These are phyloP conservation scores for Nannobrachium achirus DNA, from an alignment of 2,113 vertebrate species.

Conservation along the genomic window DNA sequence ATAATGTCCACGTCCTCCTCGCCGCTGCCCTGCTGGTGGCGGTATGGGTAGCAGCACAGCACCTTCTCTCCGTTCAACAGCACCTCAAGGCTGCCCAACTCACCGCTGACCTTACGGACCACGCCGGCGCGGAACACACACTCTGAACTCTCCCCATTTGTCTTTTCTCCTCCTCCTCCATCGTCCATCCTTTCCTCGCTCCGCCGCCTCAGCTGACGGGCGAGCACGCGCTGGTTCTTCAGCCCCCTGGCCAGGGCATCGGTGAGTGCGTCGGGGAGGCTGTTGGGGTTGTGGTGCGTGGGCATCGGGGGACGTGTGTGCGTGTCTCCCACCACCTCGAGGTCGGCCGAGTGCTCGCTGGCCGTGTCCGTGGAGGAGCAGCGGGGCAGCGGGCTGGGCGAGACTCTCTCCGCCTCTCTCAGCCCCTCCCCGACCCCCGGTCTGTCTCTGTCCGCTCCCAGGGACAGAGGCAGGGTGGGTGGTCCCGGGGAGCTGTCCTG, in stretches of 20 bases:
- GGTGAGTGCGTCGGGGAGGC: constrained; percentile 71
- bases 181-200: constrained; percentile 62
- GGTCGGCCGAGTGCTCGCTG: constrained; percentile 88
- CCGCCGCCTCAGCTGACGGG: constrained; percentile 71
- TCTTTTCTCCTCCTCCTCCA: constrained; percentile 34
- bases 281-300: constrained; percentile 12
- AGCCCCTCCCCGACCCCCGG: constrained; percentile 36
- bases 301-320: constrained; percentile 21
- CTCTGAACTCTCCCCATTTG: constrained; percentile 21
- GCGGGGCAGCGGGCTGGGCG: constrained; percentile 76
- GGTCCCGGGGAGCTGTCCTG: constrained; percentile 61
- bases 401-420: constrained; percentile 57
- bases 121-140: constrained; percentile 83
- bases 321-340: constrained; percentile 74
- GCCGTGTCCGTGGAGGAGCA: constrained; percentile 93
- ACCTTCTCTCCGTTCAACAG: constrained; percentile 85
- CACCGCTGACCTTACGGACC: constrained; percentile 85
- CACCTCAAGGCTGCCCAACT: constrained; percentile 84
- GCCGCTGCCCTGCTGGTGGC: constrained; percentile 59
- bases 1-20: constrained; percentile 80
- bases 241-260: constrained; percentile 81
- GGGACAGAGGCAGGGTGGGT: constrained; percentile 49
- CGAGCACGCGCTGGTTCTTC: constrained; percentile 87
- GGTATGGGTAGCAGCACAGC: constrained; percentile 82
- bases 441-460: constrained; percentile 54